phyloP scores from a whole-genome alignment of 1,140 invertebrate species.

The Piezodorus guildinii region DNA sequence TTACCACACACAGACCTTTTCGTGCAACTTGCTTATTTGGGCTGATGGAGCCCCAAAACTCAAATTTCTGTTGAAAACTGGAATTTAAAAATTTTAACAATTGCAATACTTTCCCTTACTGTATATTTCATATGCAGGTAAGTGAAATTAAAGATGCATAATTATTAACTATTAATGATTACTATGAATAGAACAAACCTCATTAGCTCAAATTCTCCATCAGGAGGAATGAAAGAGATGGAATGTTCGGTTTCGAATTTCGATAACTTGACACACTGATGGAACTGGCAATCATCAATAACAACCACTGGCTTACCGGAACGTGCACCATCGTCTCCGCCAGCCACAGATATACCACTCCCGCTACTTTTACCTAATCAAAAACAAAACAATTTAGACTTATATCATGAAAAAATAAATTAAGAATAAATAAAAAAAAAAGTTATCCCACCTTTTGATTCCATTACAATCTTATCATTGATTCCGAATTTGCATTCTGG shows the following conservation, averaged over 20 bases:
- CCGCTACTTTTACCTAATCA: constrained; percentile 29
- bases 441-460: constrained; percentile 67
- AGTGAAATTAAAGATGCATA: too few relatives aligned
- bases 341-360: constrained; percentile 46
- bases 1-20: too few relatives aligned
- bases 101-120: too few relatives aligned
- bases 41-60: too few relatives aligned
- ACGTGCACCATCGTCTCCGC: constrained; percentile 72
- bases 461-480: constrained; percentile 99
- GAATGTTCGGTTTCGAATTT: constrained; percentile 99
- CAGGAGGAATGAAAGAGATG: constrained; percentile 98
- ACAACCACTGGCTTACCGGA: constrained; percentile 93
- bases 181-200: constrained; percentile 46
- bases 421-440: too few relatives aligned
- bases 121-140: too few relatives aligned
- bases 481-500: constrained; percentile 99
- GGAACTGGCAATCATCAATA: constrained; percentile 99
- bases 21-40: too few relatives aligned
- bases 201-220: constrained; percentile 99
- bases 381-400: not conserved
- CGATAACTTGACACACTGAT: constrained; percentile 98
- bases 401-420: not conserved
- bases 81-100: too few relatives aligned
- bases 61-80: too few relatives aligned
- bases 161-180: too few relatives aligned